Evolutionary conservation across 2,888 invertebrate species (phyloP).

Genomic region (Blastobasis adustella): DNA sequence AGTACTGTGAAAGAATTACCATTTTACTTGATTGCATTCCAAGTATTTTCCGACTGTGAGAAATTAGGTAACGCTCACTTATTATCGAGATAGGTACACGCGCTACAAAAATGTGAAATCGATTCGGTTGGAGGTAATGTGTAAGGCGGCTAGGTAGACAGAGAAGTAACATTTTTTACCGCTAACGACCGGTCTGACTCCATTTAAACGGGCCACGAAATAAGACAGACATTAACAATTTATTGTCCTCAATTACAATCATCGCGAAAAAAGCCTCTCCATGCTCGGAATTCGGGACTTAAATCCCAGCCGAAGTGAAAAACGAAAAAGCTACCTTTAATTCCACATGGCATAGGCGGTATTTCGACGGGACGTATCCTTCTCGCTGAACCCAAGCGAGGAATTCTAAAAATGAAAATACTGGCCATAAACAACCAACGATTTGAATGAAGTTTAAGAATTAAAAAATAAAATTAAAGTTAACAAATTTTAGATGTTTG

Average conservation of each 20-base stretch:
- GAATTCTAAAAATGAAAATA: conserved; percentile 73
- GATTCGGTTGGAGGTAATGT: too few species aligned
- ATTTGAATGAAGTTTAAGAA: conserved; percentile 68
- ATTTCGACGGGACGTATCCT: conserved; percentile 36
- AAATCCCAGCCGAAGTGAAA: conserved; percentile 55
- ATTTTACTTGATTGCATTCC: too few species aligned
- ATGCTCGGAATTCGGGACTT: conserved; percentile 54
- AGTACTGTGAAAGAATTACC: conserved; percentile 27
- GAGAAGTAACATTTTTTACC: conserved; percentile 44
- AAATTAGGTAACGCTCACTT: too few species aligned
- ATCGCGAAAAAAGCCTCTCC: conserved; percentile 57
- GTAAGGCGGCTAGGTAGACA: conserved; percentile 32
- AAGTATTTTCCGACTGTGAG: too few species aligned
- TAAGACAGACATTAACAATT: conserved; percentile 61
- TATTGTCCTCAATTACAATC: conserved; percentile 68
- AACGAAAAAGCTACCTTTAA: conserved; percentile 55
- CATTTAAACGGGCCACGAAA: conserved; percentile 39
- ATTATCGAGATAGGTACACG: too few species aligned
- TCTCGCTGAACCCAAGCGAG: conserved; percentile 25
- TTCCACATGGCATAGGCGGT: conserved; percentile 65
- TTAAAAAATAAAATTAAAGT: conserved; percentile 55
- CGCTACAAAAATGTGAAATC: too few species aligned
- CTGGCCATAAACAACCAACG: conserved; percentile 71
- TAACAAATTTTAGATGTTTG: conserved; percentile 63
- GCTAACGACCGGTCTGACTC: conserved; percentile 41